phyloP scores from a whole-genome alignment of 2,797 vertebrate genomes.

The Phalloptychus januarius region DNA sequence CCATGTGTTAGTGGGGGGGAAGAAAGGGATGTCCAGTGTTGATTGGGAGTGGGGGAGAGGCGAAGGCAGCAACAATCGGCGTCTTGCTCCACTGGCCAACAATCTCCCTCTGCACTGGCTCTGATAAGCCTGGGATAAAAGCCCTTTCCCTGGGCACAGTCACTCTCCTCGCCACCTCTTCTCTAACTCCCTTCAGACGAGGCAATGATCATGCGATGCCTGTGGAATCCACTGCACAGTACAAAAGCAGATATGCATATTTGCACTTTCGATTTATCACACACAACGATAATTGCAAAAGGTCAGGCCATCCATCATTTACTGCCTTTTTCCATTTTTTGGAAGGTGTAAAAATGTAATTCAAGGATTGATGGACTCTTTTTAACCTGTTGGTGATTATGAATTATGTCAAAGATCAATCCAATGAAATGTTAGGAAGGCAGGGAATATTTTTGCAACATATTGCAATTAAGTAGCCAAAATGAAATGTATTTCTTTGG shows the following conservation, averaged over 20 bases:
- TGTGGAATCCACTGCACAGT: slow-evolving; percentile 24
- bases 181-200: slow-evolving; percentile 27
- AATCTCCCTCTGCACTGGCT: slow-evolving; percentile 69
- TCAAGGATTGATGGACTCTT: slow-evolving; percentile 81
- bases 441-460: slow-evolving; percentile 22
- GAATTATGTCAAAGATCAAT: slow-evolving; percentile 46
- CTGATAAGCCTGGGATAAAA: slow-evolving; percentile 77
- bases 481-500: background rate
- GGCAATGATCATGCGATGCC: slow-evolving; percentile 31
- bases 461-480: background rate
- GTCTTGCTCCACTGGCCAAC: slow-evolving; percentile 65
- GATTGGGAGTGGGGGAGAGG: background rate
- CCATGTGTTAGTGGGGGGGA: background rate
- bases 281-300: slow-evolving; percentile 14
- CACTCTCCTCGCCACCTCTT: slow-evolving; percentile 38
- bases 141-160: slow-evolving; percentile 59
- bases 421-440: slow-evolving; percentile 72
- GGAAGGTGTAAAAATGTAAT: slow-evolving; percentile 62
- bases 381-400: slow-evolving; percentile 80
- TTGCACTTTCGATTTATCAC: slow-evolving; percentile 44
- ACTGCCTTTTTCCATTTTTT: slow-evolving; percentile 50
- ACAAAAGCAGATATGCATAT: slow-evolving; percentile 44
- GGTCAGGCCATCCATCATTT: slow-evolving; percentile 48
- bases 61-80: slow-evolving; percentile 24
- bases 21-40: slow-evolving; percentile 29